These are phyloP conservation scores for Dromiciops gliroides DNA, from an alignment of 2,113 vertebrate species.

Conservation along the genomic window DNA sequence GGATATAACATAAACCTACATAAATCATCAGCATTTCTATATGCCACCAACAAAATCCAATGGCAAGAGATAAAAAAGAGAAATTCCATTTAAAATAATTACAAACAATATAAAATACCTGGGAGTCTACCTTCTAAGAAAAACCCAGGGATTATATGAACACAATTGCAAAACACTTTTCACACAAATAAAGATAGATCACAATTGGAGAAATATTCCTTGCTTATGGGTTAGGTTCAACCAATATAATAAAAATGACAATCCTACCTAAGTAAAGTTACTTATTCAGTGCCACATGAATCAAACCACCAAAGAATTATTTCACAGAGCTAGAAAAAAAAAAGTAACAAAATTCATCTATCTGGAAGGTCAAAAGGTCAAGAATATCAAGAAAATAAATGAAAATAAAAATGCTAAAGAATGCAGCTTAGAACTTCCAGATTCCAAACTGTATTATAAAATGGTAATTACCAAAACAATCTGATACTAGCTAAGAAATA, in stretches of 20 bases:
- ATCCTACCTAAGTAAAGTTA: not conserved
- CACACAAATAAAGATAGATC: no score
- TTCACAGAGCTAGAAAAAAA: not conserved
- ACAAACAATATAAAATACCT: not conserved
- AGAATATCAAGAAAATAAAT: not conserved
- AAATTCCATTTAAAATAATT: not conserved
- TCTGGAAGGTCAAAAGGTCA: not conserved
- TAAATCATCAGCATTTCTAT: not conserved
- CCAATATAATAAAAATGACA: not conserved
- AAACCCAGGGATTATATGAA: not conserved
- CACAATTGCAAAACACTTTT: not conserved
- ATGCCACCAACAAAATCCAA: not conserved
- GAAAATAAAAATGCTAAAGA: not conserved
- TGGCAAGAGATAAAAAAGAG: not conserved
- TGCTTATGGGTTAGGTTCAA: not conserved
- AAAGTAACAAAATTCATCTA: not conserved
- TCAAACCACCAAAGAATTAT: not conserved
- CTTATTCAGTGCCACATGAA: not conserved
- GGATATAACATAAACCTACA: not conserved
- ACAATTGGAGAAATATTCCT: not conserved
- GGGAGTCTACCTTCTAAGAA: not conserved
- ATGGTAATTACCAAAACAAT: not conserved
- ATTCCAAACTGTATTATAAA: not conserved
- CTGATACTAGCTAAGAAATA: not conserved
- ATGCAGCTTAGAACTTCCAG: not conserved